Percentiles rank a stretch among this genome's conserved stretches.
These are phyloP conservation scores for Cydia pomonella DNA, from an alignment of 1,140 invertebrate species.

Conservation along the genomic window DNA sequence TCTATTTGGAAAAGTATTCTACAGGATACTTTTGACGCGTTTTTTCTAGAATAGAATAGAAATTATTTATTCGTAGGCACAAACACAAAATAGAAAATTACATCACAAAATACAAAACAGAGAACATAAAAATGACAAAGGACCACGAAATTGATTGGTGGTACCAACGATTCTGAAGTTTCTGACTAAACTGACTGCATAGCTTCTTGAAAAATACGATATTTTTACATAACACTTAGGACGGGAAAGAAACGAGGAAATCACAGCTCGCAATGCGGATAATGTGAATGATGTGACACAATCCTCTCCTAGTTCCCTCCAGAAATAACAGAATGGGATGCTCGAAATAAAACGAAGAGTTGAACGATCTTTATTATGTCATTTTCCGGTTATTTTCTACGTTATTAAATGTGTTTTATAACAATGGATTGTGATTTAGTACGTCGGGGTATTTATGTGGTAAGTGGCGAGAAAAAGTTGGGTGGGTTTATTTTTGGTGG, in stretches of 20 bases:
- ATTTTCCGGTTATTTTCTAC: slow-evolving; percentile 7
- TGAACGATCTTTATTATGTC: not conserved
- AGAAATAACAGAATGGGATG: slow-evolving; percentile 4
- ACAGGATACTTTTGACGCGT: too few relatives aligned
- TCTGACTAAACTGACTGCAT: too few relatives aligned
- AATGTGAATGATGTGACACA: not conserved
- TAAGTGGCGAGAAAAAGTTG: not conserved
- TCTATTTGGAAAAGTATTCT: too few relatives aligned
- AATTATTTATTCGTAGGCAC: too few relatives aligned
- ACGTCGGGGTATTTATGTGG: not conserved
- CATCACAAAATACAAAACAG: too few relatives aligned
- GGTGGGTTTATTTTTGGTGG: not conserved
- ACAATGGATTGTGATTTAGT: not conserved
- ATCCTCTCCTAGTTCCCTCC: not conserved
- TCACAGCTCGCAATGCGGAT: not conserved
- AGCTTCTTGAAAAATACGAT: not conserved
- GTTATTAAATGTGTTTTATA: not conserved
- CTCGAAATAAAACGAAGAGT: slow-evolving; percentile 16
- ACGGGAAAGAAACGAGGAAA: not conserved
- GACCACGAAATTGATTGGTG: too few relatives aligned
- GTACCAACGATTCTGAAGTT: too few relatives aligned
- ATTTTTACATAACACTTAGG: not conserved
- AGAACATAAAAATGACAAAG: too few relatives aligned
- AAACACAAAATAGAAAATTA: too few relatives aligned
- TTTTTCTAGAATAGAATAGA: too few relatives aligned